These are phyloP conservation scores for Ophion ellenae DNA, from an alignment of 2,888 invertebrate species.

Conservation along the genomic window DNA sequence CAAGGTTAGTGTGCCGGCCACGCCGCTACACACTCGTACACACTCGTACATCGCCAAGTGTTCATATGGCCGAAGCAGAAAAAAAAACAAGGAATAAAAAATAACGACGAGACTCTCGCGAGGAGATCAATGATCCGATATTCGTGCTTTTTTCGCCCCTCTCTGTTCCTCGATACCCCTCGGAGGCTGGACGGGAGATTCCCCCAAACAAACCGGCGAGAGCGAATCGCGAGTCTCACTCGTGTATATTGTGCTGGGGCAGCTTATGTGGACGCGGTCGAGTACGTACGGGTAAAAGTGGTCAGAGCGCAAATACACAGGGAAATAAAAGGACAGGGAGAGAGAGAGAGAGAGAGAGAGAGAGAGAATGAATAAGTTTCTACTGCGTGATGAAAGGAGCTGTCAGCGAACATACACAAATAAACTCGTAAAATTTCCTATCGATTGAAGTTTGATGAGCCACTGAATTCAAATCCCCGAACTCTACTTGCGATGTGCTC, in stretches of 20 bases:
- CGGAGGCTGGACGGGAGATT: conserved; percentile 29
- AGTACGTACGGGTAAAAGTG: conserved; percentile 45
- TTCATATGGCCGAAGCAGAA: conserved; percentile 53
- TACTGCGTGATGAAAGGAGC: conserved; percentile 45
- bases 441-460: conserved; percentile 12
- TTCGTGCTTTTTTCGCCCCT: conserved; percentile 28
- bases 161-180: not conserved
- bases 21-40: conserved; percentile 66
- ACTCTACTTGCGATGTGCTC: not conserved
- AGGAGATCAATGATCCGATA: conserved; percentile 63
- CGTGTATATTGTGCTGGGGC: conserved; percentile 21
- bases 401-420: conserved; percentile 45
- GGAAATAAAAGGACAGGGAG: not conserved
- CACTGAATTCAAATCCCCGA: not conserved
- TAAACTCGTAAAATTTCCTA: not conserved
- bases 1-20: conserved; percentile 78
- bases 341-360: conserved; percentile 1
- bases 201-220: conserved; percentile 18
- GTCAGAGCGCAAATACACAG: conserved; percentile 28
- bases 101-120: conserved; percentile 48
- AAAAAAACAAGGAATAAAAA: conserved; percentile 28
- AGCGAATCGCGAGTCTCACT: conserved; percentile 6
- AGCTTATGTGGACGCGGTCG: conserved; percentile 5
- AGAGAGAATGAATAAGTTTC: not conserved
- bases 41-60: conserved; percentile 68